These are phyloP conservation scores for Craseonycteris thonglongyai DNA, from an alignment of 2,113 vertebrate species.

Conservation along the genomic window DNA sequence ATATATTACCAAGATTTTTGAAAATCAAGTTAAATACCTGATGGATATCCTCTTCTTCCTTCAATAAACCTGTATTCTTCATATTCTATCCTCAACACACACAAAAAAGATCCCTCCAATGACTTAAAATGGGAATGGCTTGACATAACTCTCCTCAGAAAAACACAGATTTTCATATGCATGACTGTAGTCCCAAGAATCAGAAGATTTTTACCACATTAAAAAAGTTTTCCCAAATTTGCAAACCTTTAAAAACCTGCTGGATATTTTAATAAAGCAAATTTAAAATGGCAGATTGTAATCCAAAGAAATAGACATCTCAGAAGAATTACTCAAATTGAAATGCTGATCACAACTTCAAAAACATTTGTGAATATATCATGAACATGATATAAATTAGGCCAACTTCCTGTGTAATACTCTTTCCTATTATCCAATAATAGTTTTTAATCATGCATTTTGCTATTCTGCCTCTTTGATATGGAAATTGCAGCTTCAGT, in stretches of 20 bases:
- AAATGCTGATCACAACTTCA: not conserved
- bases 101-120: not conserved
- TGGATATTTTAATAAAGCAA: not conserved
- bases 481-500: not conserved
- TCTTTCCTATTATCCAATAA: not conserved
- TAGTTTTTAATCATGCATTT: not conserved
- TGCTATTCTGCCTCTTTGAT: not conserved
- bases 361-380: constrained; percentile 6
- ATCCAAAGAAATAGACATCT: constrained; percentile 18
- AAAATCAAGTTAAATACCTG: not conserved
- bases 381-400: not conserved
- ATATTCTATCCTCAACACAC: not conserved
- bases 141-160: not conserved
- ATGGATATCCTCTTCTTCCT: not conserved
- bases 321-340: not conserved
- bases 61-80: not conserved
- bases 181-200: not conserved
- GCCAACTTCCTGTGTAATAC: not conserved
- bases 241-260: not conserved
- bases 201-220: not conserved
- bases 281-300: not conserved
- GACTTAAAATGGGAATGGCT: not conserved
- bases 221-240: not conserved
- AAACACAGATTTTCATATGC: not conserved
- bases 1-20: not conserved